Evolutionary conservation across 2,888 invertebrate species (phyloP).

Genomic region (Erannis defoliaria): DNA sequence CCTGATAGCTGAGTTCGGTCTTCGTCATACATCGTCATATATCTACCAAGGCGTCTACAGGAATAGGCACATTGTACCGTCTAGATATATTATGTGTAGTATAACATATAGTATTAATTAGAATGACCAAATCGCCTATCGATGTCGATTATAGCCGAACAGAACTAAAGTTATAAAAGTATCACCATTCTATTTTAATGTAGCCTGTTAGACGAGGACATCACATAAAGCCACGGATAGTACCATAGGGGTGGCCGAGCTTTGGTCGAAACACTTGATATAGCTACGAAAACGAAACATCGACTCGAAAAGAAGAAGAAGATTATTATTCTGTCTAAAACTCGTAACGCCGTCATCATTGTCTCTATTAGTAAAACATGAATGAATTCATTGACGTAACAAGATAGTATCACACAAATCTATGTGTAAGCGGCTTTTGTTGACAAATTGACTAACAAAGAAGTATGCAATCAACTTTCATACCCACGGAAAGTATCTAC

Average conservation of each 20-base stretch:
- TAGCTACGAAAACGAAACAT: too few relatives aligned
- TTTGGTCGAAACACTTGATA: too few relatives aligned
- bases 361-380: background rate
- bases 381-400: slow-evolving; percentile 6
- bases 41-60: too few relatives aligned
- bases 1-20: background rate
- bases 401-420: slow-evolving; percentile 13
- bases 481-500: background rate
- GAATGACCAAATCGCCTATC: too few relatives aligned
- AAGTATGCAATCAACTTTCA: slow-evolving; percentile 5
- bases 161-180: too few relatives aligned
- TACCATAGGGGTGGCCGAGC: too few relatives aligned
- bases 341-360: background rate
- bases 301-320: too few relatives aligned
- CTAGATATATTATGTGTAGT: too few relatives aligned
- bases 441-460: slow-evolving; percentile 45
- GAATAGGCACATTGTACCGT: too few relatives aligned
- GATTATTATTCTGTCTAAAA: background rate
- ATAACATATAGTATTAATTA: too few relatives aligned
- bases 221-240: too few relatives aligned
- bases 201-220: background rate
- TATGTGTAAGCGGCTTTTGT: slow-evolving; percentile 49
- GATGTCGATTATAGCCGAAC: background rate
- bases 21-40: too few relatives aligned
- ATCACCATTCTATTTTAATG: background rate